Percentiles rank a stretch among this genome's conserved stretches.
Evolutionary conservation across 2,888 invertebrate species (phyloP).

Genomic region (Cepaea hortensis): DNA sequence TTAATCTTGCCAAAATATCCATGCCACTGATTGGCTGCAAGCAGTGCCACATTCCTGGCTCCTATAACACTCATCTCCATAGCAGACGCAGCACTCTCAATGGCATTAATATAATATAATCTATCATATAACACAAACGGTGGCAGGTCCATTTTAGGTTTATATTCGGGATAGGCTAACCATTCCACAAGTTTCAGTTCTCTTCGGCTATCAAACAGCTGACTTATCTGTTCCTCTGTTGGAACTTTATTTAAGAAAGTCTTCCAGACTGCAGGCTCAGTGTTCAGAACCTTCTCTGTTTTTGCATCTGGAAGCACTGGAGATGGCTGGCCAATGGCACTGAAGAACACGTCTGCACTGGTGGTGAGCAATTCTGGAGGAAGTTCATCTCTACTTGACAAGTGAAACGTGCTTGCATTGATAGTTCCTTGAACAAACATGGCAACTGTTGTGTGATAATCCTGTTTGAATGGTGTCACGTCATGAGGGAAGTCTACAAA

Average conservation of each 20-base stretch:
- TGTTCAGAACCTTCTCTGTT: conserved; percentile 56
- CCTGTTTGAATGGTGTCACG: conserved; percentile 31
- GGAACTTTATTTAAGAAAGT: conserved; percentile 79
- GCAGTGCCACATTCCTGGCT: conserved; percentile 81
- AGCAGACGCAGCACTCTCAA: conserved; percentile 83
- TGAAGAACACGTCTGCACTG: conserved; percentile 77
- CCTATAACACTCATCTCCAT: conserved; percentile 83
- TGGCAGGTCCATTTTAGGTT: conserved; percentile 70
- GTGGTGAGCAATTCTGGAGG: conserved; percentile 77
- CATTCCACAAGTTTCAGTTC: conserved; percentile 67
- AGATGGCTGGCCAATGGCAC: conserved; percentile 77
- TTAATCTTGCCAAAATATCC: conserved; percentile 69
- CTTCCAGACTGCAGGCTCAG: conserved; percentile 78
- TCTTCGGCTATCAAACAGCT: conserved; percentile 76
- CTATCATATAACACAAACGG: conserved; percentile 79
- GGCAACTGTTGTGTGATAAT: conserved; percentile 79
- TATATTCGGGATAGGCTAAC: conserved; percentile 72
- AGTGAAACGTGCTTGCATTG: conserved; percentile 77
- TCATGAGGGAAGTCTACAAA: conserved; percentile 73
- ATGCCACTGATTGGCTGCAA: conserved; percentile 77
- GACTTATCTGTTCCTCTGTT: conserved; percentile 64
- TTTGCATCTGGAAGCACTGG: conserved; percentile 58
- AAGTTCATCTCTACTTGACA: conserved; percentile 68
- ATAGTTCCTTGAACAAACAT: conserved; percentile 80
- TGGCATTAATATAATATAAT: conserved; percentile 81